Evolutionary conservation across 2,888 invertebrate genomes (phyloP).

Genomic region (Nemotelus nigrinus): DNA sequence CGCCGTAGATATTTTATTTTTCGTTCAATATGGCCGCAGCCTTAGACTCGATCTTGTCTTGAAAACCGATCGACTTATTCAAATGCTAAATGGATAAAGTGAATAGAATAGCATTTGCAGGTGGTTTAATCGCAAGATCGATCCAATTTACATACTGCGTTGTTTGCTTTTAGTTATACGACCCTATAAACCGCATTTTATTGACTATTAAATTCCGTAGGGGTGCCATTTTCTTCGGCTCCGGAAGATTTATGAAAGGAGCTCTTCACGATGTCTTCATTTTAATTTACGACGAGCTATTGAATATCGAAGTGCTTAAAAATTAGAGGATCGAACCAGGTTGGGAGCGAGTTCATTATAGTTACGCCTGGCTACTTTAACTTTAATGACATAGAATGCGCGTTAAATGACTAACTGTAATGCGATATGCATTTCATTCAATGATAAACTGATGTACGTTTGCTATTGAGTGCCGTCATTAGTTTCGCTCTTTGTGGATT

Average conservation of each 20-base stretch:
- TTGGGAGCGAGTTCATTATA: too few species aligned
- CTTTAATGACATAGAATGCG: too few species aligned
- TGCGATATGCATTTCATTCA: too few species aligned
- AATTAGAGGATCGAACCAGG: not conserved
- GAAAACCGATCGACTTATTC: not conserved
- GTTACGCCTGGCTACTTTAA: too few species aligned
- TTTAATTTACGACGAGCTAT: conserved; percentile 21
- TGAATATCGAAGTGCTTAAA: not conserved
- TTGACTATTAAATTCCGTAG: conserved; percentile 34
- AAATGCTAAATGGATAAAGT: too few species aligned
- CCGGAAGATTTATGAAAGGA: conserved; percentile 16
- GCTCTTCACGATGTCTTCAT: conserved; percentile 6
- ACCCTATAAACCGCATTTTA: conserved; percentile 33
- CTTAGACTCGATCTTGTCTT: not conserved
- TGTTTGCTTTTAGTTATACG: conserved; percentile 16
- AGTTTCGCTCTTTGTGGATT: too few species aligned
- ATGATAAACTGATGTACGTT: too few species aligned
- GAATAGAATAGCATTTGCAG: conserved; percentile 18
- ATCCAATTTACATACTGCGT: conserved; percentile 39
- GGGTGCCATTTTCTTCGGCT: conserved; percentile 28
- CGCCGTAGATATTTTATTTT: too few species aligned
- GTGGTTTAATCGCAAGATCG: conserved; percentile 41
- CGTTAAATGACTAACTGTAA: too few species aligned
- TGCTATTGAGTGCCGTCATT: too few species aligned
- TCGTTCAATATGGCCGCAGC: not conserved